These are phyloP conservation scores for Silurus meridionalis DNA, from an alignment of 2,113 vertebrate species.

Conservation along the genomic window DNA sequence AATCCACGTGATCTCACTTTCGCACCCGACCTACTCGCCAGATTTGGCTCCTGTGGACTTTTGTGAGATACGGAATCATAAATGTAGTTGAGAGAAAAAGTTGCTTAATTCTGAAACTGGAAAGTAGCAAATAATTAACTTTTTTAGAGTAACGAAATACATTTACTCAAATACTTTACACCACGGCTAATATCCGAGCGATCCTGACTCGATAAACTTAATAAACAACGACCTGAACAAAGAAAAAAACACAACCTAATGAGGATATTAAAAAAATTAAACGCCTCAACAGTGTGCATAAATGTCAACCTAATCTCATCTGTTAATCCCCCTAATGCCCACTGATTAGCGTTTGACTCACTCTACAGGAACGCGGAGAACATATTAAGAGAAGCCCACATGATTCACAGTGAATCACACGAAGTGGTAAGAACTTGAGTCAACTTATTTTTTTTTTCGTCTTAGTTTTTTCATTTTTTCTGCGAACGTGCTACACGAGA, in stretches of 20 bases:
- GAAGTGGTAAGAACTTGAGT: background rate
- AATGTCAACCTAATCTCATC: conserved; percentile 36
- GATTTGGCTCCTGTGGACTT: too few species aligned
- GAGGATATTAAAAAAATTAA: background rate
- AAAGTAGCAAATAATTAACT: too few species aligned
- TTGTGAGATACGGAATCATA: too few species aligned
- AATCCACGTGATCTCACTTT: too few species aligned
- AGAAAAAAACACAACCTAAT: conserved; percentile 20
- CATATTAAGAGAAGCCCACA: conserved; percentile 45
- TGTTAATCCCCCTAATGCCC: conserved; percentile 32
- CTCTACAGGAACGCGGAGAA: conserved; percentile 32
- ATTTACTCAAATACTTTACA: too few species aligned
- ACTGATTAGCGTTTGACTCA: conserved; percentile 44
- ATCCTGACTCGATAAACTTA: too few species aligned
- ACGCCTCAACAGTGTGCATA: conserved; percentile 34
- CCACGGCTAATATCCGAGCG: too few species aligned
- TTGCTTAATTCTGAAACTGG: too few species aligned
- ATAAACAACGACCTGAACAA: background rate
- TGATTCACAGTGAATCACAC: conserved; percentile 41
- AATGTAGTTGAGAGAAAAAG: too few species aligned
- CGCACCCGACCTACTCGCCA: too few species aligned
- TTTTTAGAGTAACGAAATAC: too few species aligned
- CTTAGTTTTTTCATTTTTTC: background rate
- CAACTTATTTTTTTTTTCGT: conserved; percentile 5
- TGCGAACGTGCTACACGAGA: background rate